phyloP scores from a whole-genome alignment of 2,113 vertebrate species.

The Eupsittula cactorum region DNA sequence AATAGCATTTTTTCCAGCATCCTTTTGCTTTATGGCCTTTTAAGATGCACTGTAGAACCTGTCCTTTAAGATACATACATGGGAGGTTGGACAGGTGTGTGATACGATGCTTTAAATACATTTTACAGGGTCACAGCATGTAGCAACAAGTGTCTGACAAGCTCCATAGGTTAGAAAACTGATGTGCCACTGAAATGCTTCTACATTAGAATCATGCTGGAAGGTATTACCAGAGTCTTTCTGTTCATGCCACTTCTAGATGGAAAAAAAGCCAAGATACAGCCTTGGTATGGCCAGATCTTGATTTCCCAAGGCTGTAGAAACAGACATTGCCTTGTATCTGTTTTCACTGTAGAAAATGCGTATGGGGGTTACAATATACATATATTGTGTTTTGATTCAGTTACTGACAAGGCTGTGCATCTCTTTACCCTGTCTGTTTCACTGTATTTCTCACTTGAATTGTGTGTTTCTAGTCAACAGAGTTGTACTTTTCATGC shows the following conservation, averaged over 20 bases:
- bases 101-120: neutral
- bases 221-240: neutral
- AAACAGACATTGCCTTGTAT: neutral
- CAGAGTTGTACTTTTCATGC: neutral
- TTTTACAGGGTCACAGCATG: neutral
- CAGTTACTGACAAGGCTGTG: neutral
- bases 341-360: neutral
- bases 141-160: neutral
- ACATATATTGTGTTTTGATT: neutral
- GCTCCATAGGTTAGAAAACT: neutral
- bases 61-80: neutral
- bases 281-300: neutral
- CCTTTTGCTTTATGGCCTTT: neutral
- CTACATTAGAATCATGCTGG: neutral
- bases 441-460: neutral
- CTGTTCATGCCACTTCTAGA: neutral
- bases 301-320: neutral
- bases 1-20: neutral
- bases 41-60: neutral
- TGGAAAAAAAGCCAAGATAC: neutral
- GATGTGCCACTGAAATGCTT: neutral
- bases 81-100: neutral
- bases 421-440: rapidly evolving
- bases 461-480: neutral
- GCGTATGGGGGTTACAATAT: neutral